These are phyloP conservation scores for Graptemys geographica DNA, from an alignment of 2,797 vertebrate species.

Conservation along the genomic window DNA sequence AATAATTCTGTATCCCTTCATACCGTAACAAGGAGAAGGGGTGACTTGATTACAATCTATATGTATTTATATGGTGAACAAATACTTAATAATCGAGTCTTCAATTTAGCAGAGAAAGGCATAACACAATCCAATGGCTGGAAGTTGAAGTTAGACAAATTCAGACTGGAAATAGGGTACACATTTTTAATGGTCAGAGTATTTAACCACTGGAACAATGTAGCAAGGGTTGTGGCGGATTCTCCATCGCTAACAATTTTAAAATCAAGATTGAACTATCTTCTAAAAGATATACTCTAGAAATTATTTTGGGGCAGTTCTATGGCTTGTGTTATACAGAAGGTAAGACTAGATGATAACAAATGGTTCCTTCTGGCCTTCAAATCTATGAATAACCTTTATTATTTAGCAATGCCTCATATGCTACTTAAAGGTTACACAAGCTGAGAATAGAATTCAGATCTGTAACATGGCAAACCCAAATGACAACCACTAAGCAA, in stretches of 20 bases:
- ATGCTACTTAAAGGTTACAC: slow-evolving; percentile 11
- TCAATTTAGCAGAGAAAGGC: not conserved
- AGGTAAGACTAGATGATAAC: not conserved
- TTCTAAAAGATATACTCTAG: too few species aligned
- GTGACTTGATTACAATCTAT: not conserved
- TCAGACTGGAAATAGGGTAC: not conserved
- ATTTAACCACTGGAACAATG: not conserved
- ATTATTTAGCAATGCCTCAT: slow-evolving; percentile 37
- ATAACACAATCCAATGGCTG: not conserved
- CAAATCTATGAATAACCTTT: not conserved
- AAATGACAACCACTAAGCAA: slow-evolving; percentile 19
- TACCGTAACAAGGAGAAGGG: not conserved
- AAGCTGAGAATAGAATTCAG: not conserved
- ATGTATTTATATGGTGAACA: not conserved
- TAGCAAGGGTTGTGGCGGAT: not conserved
- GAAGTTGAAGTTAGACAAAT: not conserved
- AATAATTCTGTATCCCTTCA: not conserved
- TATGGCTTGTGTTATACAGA: not conserved
- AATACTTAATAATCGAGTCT: not conserved
- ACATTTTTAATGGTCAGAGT: not conserved
- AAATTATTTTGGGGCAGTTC: too few species aligned
- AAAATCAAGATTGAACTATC: too few species aligned
- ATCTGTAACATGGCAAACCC: not conserved
- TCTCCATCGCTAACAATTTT: not conserved
- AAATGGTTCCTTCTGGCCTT: not conserved